Evolutionary conservation across 2,888 invertebrate species (phyloP).

Genomic region (Hirtodrosophila alboralis): DNA sequence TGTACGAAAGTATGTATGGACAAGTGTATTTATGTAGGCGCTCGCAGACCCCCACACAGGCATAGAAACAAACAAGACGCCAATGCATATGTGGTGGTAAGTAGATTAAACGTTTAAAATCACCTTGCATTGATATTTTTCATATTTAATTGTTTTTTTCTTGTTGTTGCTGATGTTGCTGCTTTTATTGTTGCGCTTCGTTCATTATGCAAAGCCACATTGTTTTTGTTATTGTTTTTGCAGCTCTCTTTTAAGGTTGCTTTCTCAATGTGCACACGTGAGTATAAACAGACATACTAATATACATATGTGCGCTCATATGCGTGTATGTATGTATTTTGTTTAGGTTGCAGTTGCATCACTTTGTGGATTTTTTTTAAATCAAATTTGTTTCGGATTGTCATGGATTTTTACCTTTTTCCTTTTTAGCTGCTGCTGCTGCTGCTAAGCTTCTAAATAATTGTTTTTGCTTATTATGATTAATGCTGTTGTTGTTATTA

Average conservation of each 20-base stretch:
- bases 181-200: conserved; percentile 16
- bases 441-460: background rate
- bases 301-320: conserved; percentile 1
- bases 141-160: conserved; percentile 31
- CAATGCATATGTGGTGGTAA: conserved; percentile 30
- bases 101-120: conserved; percentile 56
- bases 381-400: conserved; percentile 30
- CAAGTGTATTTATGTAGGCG: conserved; percentile 22
- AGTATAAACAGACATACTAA: conserved; percentile 14
- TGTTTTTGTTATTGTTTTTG: conserved; percentile 57
- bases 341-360: conserved; percentile 60
- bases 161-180: conserved; percentile 38
- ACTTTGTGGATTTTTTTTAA: conserved; percentile 41
- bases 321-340: conserved; percentile 27
- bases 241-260: conserved; percentile 48
- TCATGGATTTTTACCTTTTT: conserved; percentile 31
- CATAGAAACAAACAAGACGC: too few species aligned
- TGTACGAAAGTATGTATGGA: conserved; percentile 18
- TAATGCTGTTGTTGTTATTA: conserved; percentile 9
- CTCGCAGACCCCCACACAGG: conserved; percentile 18
- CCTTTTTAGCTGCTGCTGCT: conserved; percentile 5
- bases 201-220: conserved; percentile 37
- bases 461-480: conserved; percentile 8
- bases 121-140: conserved; percentile 56
- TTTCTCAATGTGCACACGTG: conserved; percentile 36